Evolutionary conservation across 2,113 vertebrate species (phyloP).

Genomic region (Sinocyclocheilus anshuiensis): DNA sequence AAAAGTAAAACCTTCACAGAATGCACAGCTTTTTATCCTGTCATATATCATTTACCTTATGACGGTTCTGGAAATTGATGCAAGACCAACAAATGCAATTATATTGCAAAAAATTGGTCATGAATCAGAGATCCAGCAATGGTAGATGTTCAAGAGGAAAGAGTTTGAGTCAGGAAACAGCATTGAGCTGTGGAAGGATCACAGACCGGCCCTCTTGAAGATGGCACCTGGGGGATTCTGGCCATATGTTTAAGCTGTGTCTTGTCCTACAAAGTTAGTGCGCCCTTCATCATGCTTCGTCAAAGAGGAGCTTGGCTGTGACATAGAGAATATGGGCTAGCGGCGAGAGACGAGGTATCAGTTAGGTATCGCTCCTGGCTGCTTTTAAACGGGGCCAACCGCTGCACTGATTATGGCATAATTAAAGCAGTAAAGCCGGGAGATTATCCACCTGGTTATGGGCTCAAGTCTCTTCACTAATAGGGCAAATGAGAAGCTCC

Average conservation of each 20-base stretch:
- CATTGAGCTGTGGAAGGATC: constrained; percentile 53
- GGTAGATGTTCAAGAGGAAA: constrained; percentile 50
- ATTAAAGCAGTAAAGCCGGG: constrained; percentile 98
- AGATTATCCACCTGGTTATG: constrained; percentile 99
- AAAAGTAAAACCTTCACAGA: neutral
- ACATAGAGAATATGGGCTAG: constrained; percentile 76
- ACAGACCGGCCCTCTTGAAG: constrained; percentile 61
- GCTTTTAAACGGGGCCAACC: constrained; percentile 81
- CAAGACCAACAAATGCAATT: constrained; percentile 35
- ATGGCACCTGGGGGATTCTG: constrained; percentile 85
- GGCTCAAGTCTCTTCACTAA: constrained; percentile 89
- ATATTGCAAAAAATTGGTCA: neutral
- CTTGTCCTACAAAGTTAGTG: constrained; percentile 97
- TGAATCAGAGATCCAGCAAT: constrained; percentile 24
- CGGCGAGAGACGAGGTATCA: constrained; percentile 18
- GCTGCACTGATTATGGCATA: constrained; percentile 98
- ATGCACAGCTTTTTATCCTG: neutral
- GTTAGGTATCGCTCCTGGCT: constrained; percentile 67
- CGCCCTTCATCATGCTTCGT: constrained; percentile 95
- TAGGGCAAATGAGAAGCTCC: constrained; percentile 88
- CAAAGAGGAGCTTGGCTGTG: constrained; percentile 84
- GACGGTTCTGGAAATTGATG: constrained; percentile 34
- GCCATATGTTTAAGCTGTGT: constrained; percentile 96
- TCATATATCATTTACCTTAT: constrained; percentile 31
- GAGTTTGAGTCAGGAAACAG: constrained; percentile 35